Evolutionary conservation across 2,888 invertebrate genomes (phyloP).

Genomic region (Thyatira batis): DNA sequence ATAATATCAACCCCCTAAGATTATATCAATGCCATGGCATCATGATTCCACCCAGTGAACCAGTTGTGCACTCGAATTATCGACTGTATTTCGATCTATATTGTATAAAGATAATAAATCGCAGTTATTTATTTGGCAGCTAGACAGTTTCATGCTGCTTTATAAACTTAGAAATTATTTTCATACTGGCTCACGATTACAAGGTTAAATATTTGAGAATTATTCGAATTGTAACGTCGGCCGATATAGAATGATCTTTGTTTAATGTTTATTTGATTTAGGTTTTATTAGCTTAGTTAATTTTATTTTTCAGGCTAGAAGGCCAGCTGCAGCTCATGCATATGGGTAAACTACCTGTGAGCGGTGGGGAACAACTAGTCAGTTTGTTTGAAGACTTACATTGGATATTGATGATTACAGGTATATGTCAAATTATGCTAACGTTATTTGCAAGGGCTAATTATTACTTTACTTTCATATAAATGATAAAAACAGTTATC

Average conservation of each 20-base stretch:
- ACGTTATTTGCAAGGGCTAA: background rate
- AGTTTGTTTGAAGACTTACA: conserved; percentile 93
- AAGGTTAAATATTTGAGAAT: background rate
- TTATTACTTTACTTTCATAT: no score
- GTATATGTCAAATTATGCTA: conserved; percentile 58
- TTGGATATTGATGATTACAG: conserved; percentile 92
- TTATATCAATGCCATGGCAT: no score
- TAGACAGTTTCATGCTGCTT: background rate
- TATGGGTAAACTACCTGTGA: conserved; percentile 64
- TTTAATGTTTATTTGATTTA: background rate
- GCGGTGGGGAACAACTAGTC: conserved; percentile 75
- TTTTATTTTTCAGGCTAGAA: conserved; percentile 51
- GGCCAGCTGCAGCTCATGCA: conserved; percentile 71
- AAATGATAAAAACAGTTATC: no score
- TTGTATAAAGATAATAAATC: no score
- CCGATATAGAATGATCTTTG: background rate
- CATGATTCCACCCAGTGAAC: no score
- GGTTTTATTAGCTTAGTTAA: background rate
- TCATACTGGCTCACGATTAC: background rate
- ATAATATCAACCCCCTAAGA: no score
- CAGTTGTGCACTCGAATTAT: no score
- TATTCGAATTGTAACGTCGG: background rate
- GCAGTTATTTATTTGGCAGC: background rate
- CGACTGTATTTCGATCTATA: no score
- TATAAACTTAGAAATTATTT: background rate